Evolutionary conservation across 2,113 vertebrate species (phyloP).

Genomic region (Symphodus melops): DNA sequence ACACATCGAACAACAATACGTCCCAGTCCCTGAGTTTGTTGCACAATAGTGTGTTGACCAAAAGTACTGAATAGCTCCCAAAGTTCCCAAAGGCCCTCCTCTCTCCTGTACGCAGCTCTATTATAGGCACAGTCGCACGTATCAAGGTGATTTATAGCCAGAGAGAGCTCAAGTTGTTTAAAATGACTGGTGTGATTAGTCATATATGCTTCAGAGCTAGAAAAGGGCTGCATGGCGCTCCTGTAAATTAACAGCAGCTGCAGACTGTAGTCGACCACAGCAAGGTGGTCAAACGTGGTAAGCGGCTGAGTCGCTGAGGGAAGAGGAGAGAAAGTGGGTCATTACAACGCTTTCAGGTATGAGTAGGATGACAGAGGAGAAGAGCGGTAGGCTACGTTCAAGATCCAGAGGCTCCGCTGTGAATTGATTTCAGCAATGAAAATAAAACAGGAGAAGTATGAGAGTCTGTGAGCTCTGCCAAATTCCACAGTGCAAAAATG

Average conservation of each 20-base stretch:
- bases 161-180: conserved; percentile 83
- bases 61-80: conserved; percentile 75
- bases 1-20: conserved; percentile 62
- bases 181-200: conserved; percentile 86
- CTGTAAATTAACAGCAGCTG: conserved; percentile 84
- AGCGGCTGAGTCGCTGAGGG: conserved; percentile 71
- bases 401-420: conserved; percentile 53
- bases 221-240: conserved; percentile 58
- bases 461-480: conserved; percentile 52
- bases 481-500: conserved; percentile 63
- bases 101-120: conserved; percentile 74
- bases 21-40: conserved; percentile 63
- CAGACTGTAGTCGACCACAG: conserved; percentile 73
- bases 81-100: conserved; percentile 56
- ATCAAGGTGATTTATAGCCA: conserved; percentile 86
- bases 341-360: conserved; percentile 76
- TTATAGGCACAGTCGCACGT: conserved; percentile 80
- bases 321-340: conserved; percentile 80
- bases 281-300: conserved; percentile 82
- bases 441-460: conserved; percentile 53
- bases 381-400: conserved; percentile 45
- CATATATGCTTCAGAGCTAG: conserved; percentile 80
- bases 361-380: conserved; percentile 57
- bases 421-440: conserved; percentile 62
- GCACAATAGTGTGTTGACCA: conserved; percentile 76